Evolutionary conservation across 2,888 invertebrate genomes (phyloP).

Genomic region (Meloe dianella): DNA sequence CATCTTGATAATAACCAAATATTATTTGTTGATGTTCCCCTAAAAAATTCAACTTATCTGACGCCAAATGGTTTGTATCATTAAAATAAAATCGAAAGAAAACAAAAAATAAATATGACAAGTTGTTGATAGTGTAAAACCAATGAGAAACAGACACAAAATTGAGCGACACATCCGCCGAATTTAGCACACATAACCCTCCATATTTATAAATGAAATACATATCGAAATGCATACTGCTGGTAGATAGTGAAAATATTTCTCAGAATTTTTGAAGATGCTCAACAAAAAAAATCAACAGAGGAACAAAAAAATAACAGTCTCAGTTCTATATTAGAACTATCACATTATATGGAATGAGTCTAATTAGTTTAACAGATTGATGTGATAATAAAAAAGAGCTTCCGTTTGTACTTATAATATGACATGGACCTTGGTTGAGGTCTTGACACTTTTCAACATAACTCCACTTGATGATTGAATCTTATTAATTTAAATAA

Average conservation of each 20-base stretch:
- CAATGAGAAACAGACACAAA: conserved; percentile 13
- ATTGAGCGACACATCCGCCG: conserved; percentile 13
- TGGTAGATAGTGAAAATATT: neutral
- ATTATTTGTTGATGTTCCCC: neutral
- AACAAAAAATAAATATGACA: conserved; percentile 7
- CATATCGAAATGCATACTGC: neutral
- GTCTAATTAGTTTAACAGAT: conserved; percentile 15
- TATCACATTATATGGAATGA: conserved; percentile 10
- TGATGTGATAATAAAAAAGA: conserved; percentile 19
- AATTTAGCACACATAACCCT: conserved; percentile 10
- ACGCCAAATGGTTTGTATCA: conserved; percentile 12
- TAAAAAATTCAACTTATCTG: neutral
- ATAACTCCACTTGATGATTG: neutral
- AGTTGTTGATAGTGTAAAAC: conserved; percentile 10
- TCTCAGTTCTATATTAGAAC: conserved; percentile 19
- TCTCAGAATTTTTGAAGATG: neutral
- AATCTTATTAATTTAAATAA: conserved; percentile 9
- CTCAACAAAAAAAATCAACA: neutral
- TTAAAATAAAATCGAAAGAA: neutral
- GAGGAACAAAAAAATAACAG: neutral
- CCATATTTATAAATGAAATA: neutral
- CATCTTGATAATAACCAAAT: neutral
- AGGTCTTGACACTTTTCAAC: conserved; percentile 3
- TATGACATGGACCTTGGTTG: conserved; percentile 5
- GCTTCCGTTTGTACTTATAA: conserved; percentile 19